Percentiles rank a stretch among this genome's conserved stretches.
These are phyloP conservation scores for Tetramorium simillimum DNA, from an alignment of 1,140 invertebrate species.

Conservation along the genomic window DNA sequence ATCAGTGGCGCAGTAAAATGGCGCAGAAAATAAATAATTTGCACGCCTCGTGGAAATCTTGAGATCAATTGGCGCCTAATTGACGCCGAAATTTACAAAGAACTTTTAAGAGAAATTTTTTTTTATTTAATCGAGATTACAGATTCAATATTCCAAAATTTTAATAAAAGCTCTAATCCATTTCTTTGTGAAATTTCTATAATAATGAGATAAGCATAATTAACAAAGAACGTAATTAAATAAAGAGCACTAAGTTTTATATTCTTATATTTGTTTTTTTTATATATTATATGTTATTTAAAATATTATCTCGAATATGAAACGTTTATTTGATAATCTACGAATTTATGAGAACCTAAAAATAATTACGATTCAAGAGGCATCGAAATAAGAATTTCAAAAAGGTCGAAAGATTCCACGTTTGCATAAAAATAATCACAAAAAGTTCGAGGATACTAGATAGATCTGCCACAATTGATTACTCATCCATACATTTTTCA, in stretches of 20 bases:
- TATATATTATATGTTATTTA: background rate
- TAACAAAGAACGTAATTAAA: background rate
- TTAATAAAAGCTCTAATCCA: background rate
- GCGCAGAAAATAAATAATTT: background rate
- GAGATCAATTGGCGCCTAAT: background rate
- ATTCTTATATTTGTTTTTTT: background rate
- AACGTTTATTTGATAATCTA: background rate
- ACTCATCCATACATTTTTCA: background rate
- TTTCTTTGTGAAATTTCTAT: background rate
- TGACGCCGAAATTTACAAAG: background rate
- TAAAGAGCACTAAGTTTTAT: background rate
- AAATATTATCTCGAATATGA: background rate
- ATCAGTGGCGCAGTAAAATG: slow-evolving; percentile 5
- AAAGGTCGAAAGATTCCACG: background rate
- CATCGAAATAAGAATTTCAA: background rate
- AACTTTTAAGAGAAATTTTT: background rate
- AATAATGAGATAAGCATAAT: background rate
- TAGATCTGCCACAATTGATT: background rate
- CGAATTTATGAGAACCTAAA: background rate
- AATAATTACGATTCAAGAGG: background rate
- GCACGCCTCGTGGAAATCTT: background rate
- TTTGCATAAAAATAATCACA: background rate
- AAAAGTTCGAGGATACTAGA: background rate
- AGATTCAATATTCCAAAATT: background rate
- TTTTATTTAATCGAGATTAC: background rate